These are phyloP conservation scores for Drosophila seguyi DNA, from an alignment of 1,140 invertebrate species.

Conservation along the genomic window DNA sequence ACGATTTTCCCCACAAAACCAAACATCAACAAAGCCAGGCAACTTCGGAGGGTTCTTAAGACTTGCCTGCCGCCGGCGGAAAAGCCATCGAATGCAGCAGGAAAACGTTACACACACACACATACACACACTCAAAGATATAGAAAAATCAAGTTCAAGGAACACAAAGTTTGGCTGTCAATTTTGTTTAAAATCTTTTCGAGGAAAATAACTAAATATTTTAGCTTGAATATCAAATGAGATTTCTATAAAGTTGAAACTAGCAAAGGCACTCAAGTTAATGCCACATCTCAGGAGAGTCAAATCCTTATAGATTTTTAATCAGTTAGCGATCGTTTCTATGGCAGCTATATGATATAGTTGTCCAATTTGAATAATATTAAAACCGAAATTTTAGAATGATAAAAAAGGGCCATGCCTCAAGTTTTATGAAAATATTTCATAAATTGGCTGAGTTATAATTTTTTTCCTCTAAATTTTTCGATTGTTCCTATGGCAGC, in stretches of 20 bases:
- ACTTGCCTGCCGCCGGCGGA: slow-evolving; percentile 10
- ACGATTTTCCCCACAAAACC: slow-evolving; percentile 21
- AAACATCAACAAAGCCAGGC: slow-evolving; percentile 48
- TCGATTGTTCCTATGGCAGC: no score
- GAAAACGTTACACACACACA: slow-evolving; percentile 10
- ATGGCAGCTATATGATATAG: no score
- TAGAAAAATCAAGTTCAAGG: slow-evolving; percentile 33
- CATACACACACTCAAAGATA: background rate
- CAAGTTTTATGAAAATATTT: no score
- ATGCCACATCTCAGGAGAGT: background rate
- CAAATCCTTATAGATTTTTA: background rate
- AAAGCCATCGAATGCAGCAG: slow-evolving; percentile 39
- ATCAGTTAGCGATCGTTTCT: no score
- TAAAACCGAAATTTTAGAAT: no score
- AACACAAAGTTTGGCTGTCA: slow-evolving; percentile 23
- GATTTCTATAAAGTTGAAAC: background rate
- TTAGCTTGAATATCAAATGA: slow-evolving; percentile 6
- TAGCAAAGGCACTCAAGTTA: slow-evolving; percentile 5
- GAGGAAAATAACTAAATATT: slow-evolving; percentile 11
- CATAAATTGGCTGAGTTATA: no score
- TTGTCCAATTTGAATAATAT: no score
- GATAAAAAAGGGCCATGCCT: no score
- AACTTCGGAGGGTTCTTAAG: slow-evolving; percentile 12
- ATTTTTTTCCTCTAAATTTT: no score
- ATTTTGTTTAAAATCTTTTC: slow-evolving; percentile 12